Conservation (phyloP, 2,113 vertebrate species). For the Cavia porcellus region DNA sequence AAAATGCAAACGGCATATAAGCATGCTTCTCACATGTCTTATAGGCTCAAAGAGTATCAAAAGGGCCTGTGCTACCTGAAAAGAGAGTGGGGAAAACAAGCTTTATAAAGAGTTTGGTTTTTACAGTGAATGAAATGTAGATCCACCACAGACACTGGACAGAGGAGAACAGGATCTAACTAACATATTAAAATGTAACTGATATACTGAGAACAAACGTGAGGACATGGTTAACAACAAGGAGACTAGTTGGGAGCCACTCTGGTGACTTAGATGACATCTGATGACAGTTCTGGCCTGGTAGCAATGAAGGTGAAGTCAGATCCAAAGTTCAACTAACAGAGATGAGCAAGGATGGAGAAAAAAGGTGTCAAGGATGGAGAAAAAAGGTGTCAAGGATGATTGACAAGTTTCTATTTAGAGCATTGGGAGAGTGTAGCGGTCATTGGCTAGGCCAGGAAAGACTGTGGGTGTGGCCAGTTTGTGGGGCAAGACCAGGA, state of each 20-base stretch:
- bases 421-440: neutral
- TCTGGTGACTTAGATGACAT: neutral
- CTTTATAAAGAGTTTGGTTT: neutral
- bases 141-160: neutral
- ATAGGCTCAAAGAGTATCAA: neutral
- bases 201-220: neutral
- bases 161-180: neutral
- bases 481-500: neutral
- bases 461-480: neutral
- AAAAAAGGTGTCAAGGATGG: too few relatives aligned
- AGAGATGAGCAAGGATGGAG: neutral
- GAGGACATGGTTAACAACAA: neutral
- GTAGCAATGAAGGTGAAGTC: neutral
- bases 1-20: neutral
- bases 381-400: neutral
- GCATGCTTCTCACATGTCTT: neutral
- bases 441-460: neutral
- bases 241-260: neutral
- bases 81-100: neutral
- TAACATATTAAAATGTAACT: neutral
- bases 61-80: neutral
- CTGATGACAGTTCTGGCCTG: too few relatives aligned
- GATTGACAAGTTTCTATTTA: neutral
- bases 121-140: neutral
- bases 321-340: neutral